Percentiles rank a stretch among this genome's conserved stretches.
These are phyloP conservation scores for Aquatica leii DNA, from an alignment of 2,888 invertebrate genomes.

Conservation along the genomic window DNA sequence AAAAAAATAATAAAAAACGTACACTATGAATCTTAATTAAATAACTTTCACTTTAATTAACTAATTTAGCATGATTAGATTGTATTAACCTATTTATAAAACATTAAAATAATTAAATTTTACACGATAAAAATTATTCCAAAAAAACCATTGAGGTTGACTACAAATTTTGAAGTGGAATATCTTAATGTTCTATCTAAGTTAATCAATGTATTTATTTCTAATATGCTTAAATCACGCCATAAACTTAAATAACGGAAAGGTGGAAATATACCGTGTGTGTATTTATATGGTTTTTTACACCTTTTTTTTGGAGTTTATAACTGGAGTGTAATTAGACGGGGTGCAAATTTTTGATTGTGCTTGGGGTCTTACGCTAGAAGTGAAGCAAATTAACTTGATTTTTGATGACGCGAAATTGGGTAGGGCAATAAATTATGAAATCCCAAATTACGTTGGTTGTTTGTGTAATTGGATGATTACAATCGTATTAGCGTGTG, in stretches of 20 bases:
- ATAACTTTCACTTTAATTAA: too few relatives aligned
- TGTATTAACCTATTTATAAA: conserved; percentile 1
- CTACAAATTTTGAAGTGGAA: neutral
- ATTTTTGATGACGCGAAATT: too few relatives aligned
- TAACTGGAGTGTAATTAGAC: too few relatives aligned
- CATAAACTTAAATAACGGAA: conserved; percentile 13
- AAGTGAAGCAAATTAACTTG: too few relatives aligned
- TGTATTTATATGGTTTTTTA: conserved; percentile 16
- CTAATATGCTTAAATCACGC: conserved; percentile 19
- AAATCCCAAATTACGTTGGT: conserved; percentile 19
- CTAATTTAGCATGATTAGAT: neutral
- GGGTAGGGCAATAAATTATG: conserved; percentile 19
- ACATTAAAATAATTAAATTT: conserved; percentile 8
- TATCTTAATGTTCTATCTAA: conserved; percentile 16
- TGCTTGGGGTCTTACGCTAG: too few relatives aligned
- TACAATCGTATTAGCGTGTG: conserved; percentile 52
- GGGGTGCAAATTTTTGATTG: too few relatives aligned
- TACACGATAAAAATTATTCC: conserved; percentile 8
- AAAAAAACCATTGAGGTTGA: neutral
- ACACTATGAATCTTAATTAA: too few relatives aligned
- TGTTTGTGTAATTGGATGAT: conserved; percentile 52
- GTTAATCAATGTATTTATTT: conserved; percentile 18
- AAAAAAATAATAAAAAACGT: too few relatives aligned
- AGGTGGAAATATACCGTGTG: neutral
- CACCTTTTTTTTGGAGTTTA: conserved; percentile 3